Conservation (phyloP, 2,888 invertebrate species). For the Lithophane leautieri region DNA sequence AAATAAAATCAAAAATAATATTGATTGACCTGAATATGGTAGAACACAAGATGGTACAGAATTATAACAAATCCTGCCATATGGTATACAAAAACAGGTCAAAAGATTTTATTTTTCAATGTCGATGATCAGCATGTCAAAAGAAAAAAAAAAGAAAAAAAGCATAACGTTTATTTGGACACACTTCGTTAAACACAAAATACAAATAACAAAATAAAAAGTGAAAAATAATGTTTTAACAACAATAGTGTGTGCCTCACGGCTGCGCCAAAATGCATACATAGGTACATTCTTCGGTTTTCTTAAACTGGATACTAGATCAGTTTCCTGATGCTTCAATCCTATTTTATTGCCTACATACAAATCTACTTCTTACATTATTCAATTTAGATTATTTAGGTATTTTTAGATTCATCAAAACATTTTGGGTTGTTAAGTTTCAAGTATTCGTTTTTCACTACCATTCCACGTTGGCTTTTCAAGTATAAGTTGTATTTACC, state of each 20-base stretch:
- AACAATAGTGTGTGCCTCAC: no score
- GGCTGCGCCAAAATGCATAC: no score
- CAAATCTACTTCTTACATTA: background rate
- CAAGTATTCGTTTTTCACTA: no score
- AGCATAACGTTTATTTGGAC: no score
- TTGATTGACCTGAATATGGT: background rate
- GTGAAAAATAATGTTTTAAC: no score
- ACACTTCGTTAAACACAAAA: no score
- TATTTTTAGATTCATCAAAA: background rate
- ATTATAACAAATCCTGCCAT: background rate
- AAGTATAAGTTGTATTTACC: background rate
- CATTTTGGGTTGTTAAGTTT: no score
- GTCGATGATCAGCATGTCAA: no score
- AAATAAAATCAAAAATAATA: background rate
- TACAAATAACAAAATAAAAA: no score
- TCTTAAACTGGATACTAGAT: background rate
- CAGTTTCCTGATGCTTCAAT: background rate
- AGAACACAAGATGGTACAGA: background rate
- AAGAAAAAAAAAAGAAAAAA: background rate
- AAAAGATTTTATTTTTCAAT: background rate
- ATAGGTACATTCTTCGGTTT: background rate
- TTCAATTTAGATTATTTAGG: background rate
- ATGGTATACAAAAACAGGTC: background rate
- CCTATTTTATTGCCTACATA: background rate
- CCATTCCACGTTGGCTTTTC: background rate